These are phyloP conservation scores for Argynnis bischoffii DNA, from an alignment of 2,888 invertebrate species.

Conservation along the genomic window DNA sequence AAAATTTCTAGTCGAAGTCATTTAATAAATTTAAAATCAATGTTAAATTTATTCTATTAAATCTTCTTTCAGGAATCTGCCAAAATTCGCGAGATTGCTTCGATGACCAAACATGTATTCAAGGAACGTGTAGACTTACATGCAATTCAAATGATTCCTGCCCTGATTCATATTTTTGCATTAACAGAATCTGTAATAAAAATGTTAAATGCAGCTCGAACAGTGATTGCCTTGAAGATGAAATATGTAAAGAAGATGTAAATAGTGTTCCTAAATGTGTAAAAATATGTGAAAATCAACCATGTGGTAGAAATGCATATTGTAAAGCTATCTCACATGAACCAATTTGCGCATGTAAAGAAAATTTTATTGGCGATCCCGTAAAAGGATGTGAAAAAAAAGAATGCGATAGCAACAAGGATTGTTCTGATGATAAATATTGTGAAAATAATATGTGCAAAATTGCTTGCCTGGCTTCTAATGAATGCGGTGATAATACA, in stretches of 20 bases:
- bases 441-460: constrained; percentile 93
- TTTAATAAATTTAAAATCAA: no score
- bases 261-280: constrained; percentile 90
- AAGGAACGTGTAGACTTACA: constrained; percentile 92
- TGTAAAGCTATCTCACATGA: constrained; percentile 89
- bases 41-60: no score
- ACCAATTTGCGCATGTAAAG: constrained; percentile 89
- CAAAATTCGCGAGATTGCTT: constrained; percentile 92
- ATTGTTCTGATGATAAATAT: constrained; percentile 91
- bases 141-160: constrained; percentile 91
- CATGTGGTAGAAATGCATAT: constrained; percentile 92
- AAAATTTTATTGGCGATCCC: constrained; percentile 91
- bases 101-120: constrained; percentile 92
- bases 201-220: constrained; percentile 89
- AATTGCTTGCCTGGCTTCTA: constrained; percentile 91
- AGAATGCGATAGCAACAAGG: constrained; percentile 87
- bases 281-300: constrained; percentile 87
- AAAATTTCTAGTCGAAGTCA: background rate
- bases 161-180: constrained; percentile 92
- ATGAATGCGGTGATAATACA: constrained; percentile 92
- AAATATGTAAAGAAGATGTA: constrained; percentile 86
- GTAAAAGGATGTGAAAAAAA: constrained; percentile 90
- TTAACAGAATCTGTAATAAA: constrained; percentile 92
- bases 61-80: constrained; percentile 84
- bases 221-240: constrained; percentile 87